These are phyloP conservation scores for Tyto alba DNA, from an alignment of 2,113 vertebrate genomes.

Conservation along the genomic window DNA sequence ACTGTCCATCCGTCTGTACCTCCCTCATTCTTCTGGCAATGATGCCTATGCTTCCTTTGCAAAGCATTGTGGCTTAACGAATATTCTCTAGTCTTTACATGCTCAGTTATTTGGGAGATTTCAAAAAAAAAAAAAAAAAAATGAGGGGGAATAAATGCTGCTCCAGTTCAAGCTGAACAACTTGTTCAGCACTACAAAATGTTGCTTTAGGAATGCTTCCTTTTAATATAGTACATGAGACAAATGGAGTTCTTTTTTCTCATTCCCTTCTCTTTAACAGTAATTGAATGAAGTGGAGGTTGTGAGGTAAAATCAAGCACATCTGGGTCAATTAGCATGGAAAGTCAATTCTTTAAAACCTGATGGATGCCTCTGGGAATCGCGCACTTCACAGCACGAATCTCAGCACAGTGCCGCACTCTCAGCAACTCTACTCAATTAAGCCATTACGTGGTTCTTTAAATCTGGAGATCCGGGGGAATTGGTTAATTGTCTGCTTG, in stretches of 20 bases:
- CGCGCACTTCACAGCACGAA: slow-evolving; percentile 39
- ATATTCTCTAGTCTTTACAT: not conserved
- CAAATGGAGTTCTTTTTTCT: slow-evolving; percentile 1
- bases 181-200: slow-evolving; percentile 16
- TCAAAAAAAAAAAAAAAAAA: not conserved
- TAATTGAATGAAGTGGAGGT: slow-evolving; percentile 34
- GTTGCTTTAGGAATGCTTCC: slow-evolving; percentile 7
- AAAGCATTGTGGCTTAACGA: not conserved
- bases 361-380: slow-evolving; percentile 65
- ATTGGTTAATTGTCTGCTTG: slow-evolving; percentile 64
- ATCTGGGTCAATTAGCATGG: slow-evolving; percentile 65
- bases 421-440: slow-evolving; percentile 60
- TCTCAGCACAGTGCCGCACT: not conserved
- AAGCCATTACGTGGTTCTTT: slow-evolving; percentile 63
- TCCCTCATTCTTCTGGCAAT: not conserved
- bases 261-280: slow-evolving; percentile 23
- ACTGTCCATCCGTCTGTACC: not conserved
- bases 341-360: slow-evolving; percentile 62
- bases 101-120: not conserved
- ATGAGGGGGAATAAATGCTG: not conserved
- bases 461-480: slow-evolving; percentile 7
- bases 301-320: slow-evolving; percentile 52
- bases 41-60: not conserved
- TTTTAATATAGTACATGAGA: slow-evolving; percentile 13
- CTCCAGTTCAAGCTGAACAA: not conserved